Evolutionary conservation across 2,888 invertebrate species (phyloP), one percentile per base, ranked within the genome.

Genomic region (Sabellastarte sp.): DNA sequence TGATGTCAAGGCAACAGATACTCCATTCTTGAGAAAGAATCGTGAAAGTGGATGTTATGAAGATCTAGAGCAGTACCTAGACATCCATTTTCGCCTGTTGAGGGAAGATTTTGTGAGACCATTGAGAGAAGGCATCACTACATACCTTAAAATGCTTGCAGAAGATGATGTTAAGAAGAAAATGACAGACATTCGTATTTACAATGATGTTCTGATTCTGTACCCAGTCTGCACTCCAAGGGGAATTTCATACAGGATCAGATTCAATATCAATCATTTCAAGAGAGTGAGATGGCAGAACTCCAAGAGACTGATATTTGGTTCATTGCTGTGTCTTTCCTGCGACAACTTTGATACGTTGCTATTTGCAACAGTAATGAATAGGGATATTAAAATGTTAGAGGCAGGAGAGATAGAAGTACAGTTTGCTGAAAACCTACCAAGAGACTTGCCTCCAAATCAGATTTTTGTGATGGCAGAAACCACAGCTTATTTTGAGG

Each of bases 91-190:
- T 76, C 87, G 90, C 50, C 84, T 93, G 41, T 78, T 93, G 58
- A 84, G 91, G 33, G 92, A 93, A 84, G 93, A 94, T 82, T 92
- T 91, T 77, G 87, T 91, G 33, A 86, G 87, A 26, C 91, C 93
- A 0, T 79, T 94, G 30, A 84, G 91, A 41, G 87, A 89, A 75
- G 91, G 90, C 66, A 87, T 91, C 79, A 78, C 79, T 70, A 85
- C 86, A 32, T 67, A 61, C 51, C 50, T 51, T 5, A 53, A 52
- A 20, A 33, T 29, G 24, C 31, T 32, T 41, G 58, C 55, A 15
- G 60, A 53, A 50, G 56, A 50, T 50, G 41, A 30, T n/a, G 50
- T 15, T n/a, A 58, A 32, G 28, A 33, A 29, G 1, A 57, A 50
- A 26, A 31, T 60, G 10, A 50, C 65, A 41, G 70, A 74, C 60